Conservation (phyloP, 2,888 invertebrate species). For the Pseudococcus viburni region DNA sequence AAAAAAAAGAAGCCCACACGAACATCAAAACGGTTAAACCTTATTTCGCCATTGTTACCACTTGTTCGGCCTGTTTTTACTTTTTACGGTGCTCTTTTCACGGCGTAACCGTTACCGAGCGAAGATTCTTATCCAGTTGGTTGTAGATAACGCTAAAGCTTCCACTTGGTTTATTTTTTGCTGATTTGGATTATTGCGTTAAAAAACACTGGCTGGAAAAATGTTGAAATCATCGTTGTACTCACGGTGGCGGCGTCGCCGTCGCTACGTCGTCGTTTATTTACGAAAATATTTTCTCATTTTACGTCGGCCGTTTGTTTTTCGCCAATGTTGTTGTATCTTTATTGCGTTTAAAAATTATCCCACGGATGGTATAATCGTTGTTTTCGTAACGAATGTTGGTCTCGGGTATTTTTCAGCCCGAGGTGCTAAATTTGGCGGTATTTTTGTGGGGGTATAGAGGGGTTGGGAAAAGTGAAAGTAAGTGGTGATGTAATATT, state of each 20-base stretch:
- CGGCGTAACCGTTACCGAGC: background rate
- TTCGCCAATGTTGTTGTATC: background rate
- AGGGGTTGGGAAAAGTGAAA: too few relatives aligned
- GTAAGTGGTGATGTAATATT: too few relatives aligned
- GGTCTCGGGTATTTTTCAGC: background rate
- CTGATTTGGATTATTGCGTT: slow-evolving; percentile 55
- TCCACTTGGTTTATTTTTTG: slow-evolving; percentile 52
- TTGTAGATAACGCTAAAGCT: slow-evolving; percentile 13
- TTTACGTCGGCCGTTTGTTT: slow-evolving; percentile 14
- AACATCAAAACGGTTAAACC: background rate
- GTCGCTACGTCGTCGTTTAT: background rate
- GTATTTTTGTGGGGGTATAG: too few relatives aligned
- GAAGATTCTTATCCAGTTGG: slow-evolving; percentile 49
- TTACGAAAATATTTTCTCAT: slow-evolving; percentile 47
- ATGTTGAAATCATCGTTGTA: background rate
- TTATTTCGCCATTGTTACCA: slow-evolving; percentile 32
- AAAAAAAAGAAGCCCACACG: background rate
- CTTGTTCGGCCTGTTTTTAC: slow-evolving; percentile 51
- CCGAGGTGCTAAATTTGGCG: too few relatives aligned
- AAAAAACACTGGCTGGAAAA: background rate
- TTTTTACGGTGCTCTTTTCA: slow-evolving; percentile 16
- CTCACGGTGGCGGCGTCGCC: background rate
- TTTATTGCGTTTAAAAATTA: slow-evolving; percentile 5
- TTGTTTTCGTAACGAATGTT: background rate
- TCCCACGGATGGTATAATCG: background rate